Base-by-base conservation (phyloP, 2,113 vertebrate species). In the Alces alces region DNA sequence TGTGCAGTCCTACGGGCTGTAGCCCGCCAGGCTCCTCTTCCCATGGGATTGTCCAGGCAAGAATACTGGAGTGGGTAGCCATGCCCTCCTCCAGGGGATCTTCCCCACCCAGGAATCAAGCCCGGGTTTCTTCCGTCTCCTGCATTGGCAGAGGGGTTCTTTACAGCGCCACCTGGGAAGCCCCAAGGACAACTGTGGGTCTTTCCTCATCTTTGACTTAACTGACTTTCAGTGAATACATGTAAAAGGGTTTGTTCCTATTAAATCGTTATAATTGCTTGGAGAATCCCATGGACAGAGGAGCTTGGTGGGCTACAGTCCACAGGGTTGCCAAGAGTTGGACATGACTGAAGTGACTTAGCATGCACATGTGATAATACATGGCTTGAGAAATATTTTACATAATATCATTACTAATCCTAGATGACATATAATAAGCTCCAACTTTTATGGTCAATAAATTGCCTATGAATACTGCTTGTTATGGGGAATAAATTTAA, bases 331-430 rank as follows among this genome's bases (percentile, higher is more conserved):
- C 70, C 43, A 39, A 70, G 36, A 76, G 39, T 43, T 27, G 70
- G 12, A 76, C 70, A 43, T 7, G 39, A 76, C 70, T 76, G 70
- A 76, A 76, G 36, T 2, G 0, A 76, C 70, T 76, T 88, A 50
- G 91, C 33, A 28, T 58, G 45, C 85, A n/a, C 58, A 54, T 21
- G 16, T 91, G 66, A 55, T 50, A n/a, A 70, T 73, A 79, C 47
- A 16, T 33, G 19, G 70, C 36, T 89, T 55, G 64, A 96, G 83
- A 60, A n/a, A 83, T 95, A 52, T 76, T 96, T 96, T 85, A 82
- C 64, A 60, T 94, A 90, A 92, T 28, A 3, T 88, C 93, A 97
- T 95, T 82, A 95, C 54, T 82, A 90, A 91, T 86, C 66, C 66
- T 96, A 39, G 47, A 80, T 91, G 36, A 78, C 84, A 89, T 57